Evolutionary conservation across 1,140 invertebrate genomes (phyloP).

Genomic region (Danaus plexippus): DNA sequence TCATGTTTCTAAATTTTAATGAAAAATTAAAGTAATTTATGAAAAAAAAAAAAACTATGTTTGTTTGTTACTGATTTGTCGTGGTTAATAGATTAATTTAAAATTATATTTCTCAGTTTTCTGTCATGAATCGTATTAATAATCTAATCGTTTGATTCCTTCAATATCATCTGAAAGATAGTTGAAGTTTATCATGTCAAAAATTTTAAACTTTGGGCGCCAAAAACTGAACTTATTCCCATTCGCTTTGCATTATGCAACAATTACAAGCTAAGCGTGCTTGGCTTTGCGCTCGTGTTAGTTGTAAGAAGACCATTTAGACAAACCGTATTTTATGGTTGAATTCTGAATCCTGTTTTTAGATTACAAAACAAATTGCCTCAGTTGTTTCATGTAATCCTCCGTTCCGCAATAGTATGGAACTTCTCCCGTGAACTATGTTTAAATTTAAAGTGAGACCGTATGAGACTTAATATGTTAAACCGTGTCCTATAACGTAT

Average conservation of each 20-base stretch:
- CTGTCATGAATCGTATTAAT: not conserved
- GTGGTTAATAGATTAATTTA: not conserved
- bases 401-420: constrained; percentile 10
- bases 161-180: no score
- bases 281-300: constrained; percentile 10
- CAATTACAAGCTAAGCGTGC: constrained; percentile 1
- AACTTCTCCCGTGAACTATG: constrained; percentile 13
- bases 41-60: not conserved
- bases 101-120: not conserved
- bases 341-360: constrained; percentile 23
- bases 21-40: constrained; percentile 1
- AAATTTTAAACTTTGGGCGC: no score
- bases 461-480: no score
- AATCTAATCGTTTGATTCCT: no score
- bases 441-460: constrained; percentile 18
- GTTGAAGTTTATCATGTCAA: no score
- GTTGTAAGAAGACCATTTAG: constrained; percentile 11
- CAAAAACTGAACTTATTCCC: constrained; percentile 1
- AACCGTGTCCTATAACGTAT: no score
- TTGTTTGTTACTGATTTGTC: constrained; percentile 4
- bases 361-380: constrained; percentile 30
- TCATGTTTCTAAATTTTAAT: constrained; percentile 13
- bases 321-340: constrained; percentile 19
- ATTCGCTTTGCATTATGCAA: constrained; percentile 9
- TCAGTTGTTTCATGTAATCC: constrained; percentile 21